These are phyloP conservation scores for Rhinolophus ferrumequinum DNA, from an alignment of 2,113 vertebrate species.

Conservation along the genomic window DNA sequence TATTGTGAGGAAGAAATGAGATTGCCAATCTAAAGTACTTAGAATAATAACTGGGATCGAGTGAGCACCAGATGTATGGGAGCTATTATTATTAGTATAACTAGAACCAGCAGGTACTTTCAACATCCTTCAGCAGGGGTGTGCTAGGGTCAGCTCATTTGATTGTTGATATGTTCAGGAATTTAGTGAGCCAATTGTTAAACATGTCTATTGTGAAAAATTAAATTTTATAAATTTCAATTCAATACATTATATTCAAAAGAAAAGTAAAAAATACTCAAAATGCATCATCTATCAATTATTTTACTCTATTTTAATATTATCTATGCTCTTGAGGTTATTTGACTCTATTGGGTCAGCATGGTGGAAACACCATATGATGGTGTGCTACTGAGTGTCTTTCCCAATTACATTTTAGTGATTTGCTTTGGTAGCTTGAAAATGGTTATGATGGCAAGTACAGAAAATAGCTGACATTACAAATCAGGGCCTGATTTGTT, in stretches of 20 bases:
- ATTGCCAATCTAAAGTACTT: neutral
- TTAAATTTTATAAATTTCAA: neutral
- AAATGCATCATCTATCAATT: neutral
- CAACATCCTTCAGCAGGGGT: neutral
- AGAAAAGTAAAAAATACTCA: neutral
- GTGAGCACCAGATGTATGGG: neutral
- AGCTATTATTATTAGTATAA: neutral
- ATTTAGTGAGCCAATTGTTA: constrained; percentile 25
- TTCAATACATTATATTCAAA: constrained; percentile 24
- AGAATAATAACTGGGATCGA: neutral
- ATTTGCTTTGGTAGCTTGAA: neutral
- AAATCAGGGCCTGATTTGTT: neutral
- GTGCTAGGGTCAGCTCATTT: neutral
- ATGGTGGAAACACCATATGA: neutral
- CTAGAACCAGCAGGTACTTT: neutral
- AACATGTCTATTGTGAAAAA: neutral
- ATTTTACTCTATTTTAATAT: constrained; percentile 10
- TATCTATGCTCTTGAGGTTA: neutral
- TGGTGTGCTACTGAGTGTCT: neutral
- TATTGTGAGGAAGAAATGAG: neutral
- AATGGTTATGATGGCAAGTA: neutral
- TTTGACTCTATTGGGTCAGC: neutral
- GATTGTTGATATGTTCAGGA: neutral
- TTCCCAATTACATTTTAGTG: neutral
- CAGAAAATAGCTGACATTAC: neutral